phyloP scores from a whole-genome alignment of 2,888 invertebrate species.

The Patella caerulea region DNA sequence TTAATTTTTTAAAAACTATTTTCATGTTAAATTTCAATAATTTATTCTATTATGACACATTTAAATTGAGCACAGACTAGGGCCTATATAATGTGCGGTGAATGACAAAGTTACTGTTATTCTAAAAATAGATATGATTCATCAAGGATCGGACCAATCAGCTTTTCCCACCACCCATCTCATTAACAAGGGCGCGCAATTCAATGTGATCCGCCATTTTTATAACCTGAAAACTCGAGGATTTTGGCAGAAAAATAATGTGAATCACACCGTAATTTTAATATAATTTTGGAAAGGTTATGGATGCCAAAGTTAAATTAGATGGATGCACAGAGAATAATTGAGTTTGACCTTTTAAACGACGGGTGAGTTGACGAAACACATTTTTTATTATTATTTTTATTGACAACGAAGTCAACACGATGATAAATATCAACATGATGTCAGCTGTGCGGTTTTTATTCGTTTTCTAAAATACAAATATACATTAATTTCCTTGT shows the following conservation, averaged over 20 bases:
- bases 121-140: conserved; percentile 9
- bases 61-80: too few species aligned
- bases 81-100: too few species aligned
- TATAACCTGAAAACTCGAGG: not conserved
- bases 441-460: too few species aligned
- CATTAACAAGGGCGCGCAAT: conserved; percentile 25
- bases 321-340: not conserved
- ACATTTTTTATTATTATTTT: not conserved
- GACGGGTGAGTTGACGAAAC: conserved; percentile 16
- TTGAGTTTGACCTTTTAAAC: too few species aligned
- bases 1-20: too few species aligned
- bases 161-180: not conserved
- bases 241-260: too few species aligned
- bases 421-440: too few species aligned
- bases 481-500: too few species aligned
- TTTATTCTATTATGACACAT: too few species aligned
- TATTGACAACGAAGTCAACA: not conserved
- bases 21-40: too few species aligned
- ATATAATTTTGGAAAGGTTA: not conserved
- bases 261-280: too few species aligned
- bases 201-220: conserved; percentile 27
- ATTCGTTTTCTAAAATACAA: too few species aligned
- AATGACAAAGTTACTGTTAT: not conserved
- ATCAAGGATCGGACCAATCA: not conserved
- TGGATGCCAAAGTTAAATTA: conserved; percentile 7